A percentile compares a stretch with the other conserved stretches of the same genome.
Evolutionary conservation across 1,140 invertebrate genomes (phyloP).

Genomic region (Atta colombica): DNA sequence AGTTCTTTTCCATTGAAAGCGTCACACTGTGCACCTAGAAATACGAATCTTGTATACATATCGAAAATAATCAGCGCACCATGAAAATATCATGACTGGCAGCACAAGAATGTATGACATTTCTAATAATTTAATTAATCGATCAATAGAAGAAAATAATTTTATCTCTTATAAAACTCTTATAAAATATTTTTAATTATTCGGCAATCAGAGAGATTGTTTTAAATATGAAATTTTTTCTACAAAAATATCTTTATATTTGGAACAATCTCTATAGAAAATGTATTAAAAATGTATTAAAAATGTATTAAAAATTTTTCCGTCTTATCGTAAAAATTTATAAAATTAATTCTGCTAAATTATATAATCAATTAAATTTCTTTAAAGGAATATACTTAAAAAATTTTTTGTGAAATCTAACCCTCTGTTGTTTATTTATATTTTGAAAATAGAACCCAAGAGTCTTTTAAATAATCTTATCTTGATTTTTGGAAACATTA

Average conservation of each 20-base stretch:
- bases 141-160: neutral
- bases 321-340: neutral
- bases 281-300: neutral
- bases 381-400: neutral
- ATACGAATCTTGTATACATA: constrained; percentile 29
- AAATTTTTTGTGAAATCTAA: neutral
- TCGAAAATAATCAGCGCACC: constrained; percentile 1
- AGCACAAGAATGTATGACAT: neutral
- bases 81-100: neutral
- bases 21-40: constrained; percentile 35
- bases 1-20: constrained; percentile 25
- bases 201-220: neutral
- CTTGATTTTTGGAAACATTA: neutral
- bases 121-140: constrained; percentile 7
- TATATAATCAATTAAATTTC: neutral
- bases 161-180: neutral
- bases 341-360: neutral
- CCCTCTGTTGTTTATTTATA: neutral
- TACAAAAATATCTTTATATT: neutral
- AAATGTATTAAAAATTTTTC: neutral
- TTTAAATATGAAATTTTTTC: neutral
- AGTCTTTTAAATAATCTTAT: neutral
- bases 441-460: neutral
- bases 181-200: neutral
- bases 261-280: neutral